phyloP scores from a whole-genome alignment of 2,113 vertebrate genomes.

The Burhinus oedicnemus region DNA sequence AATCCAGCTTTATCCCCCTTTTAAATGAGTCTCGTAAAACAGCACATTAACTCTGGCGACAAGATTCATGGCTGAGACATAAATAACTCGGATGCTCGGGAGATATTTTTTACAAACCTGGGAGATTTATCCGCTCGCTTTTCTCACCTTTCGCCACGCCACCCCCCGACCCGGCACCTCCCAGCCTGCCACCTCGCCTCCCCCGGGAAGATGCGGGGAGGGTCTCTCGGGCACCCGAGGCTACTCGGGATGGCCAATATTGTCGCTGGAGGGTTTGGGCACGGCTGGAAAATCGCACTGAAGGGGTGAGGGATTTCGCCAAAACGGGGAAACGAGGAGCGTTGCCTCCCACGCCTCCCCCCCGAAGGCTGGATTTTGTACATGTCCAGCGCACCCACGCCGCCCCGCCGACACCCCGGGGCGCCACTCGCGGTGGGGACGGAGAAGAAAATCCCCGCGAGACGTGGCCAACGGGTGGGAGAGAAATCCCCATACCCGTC shows the following conservation, averaged over 20 bases:
- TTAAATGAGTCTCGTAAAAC: constrained; percentile 11
- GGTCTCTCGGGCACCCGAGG: background rate
- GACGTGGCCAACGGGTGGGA: background rate
- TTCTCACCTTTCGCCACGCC: background rate
- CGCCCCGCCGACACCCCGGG: too few relatives aligned
- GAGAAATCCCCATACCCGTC: background rate
- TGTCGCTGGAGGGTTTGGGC: background rate
- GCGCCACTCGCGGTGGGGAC: background rate
- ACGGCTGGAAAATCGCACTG: background rate
- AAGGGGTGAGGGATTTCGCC: background rate
- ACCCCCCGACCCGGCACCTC: background rate
- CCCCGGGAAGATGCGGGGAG: background rate
- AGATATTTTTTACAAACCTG: background rate
- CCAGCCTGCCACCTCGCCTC: background rate
- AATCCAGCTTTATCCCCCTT: background rate
- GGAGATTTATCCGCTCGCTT: background rate
- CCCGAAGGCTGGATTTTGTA: background rate
- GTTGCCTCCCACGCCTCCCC: background rate
- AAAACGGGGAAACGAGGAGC: background rate
- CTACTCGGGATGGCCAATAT: background rate
- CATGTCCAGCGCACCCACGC: background rate
- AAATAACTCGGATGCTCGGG: background rate
- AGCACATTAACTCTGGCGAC: background rate
- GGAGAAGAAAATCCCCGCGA: background rate
- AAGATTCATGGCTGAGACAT: background rate